Evolutionary conservation across 2,797 vertebrate species (phyloP), one percentile per base, ranked within the genome.

Genomic region (Discoglossus pictus): DNA sequence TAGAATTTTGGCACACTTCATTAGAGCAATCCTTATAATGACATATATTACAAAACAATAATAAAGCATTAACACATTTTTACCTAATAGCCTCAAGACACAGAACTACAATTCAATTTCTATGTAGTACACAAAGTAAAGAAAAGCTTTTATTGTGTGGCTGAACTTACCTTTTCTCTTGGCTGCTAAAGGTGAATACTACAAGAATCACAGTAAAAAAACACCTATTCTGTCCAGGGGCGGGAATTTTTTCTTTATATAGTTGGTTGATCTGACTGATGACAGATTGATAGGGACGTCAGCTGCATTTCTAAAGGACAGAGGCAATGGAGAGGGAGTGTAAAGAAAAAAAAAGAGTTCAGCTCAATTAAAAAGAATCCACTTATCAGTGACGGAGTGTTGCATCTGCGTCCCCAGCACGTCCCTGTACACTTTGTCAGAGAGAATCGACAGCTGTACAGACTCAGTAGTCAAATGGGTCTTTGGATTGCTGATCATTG

Each of bases 401-500:
- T 68, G 68, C 76, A 74, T 80, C 73, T 75, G 79, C 50, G 65
- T 73, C 73, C 80, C 67, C 73, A 83, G 84, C 90, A 91, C 85
- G 85, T 72, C 80, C 75, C 74, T 77, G 75, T 76, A 78, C 82
- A 74, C 76, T 91, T 81, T 79, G 88, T 91, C 89, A 88, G 54
- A 51, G 74, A 72, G 78, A 80, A 83, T 87, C 81, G 82, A 83
- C 82, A 82, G 75, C 72, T 81, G 75, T 66, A 67, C 23, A 67
- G 73, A 63, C 36, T 47, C 43, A 35, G 75, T 66, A 79, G 73
- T 12, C 46, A 51, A 54, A 64, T 79, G 76, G 81, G 73, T 44
- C 69, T 21, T 25, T 68, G 75, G 54, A 9, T 44, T 65, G 51
- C 20, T 71, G 27, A 59, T 59, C 61, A 59, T 36, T 54, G 55